Evolutionary conservation across 2,797 vertebrate genomes (phyloP).

Genomic region (Phalanger gymnotis): DNA sequence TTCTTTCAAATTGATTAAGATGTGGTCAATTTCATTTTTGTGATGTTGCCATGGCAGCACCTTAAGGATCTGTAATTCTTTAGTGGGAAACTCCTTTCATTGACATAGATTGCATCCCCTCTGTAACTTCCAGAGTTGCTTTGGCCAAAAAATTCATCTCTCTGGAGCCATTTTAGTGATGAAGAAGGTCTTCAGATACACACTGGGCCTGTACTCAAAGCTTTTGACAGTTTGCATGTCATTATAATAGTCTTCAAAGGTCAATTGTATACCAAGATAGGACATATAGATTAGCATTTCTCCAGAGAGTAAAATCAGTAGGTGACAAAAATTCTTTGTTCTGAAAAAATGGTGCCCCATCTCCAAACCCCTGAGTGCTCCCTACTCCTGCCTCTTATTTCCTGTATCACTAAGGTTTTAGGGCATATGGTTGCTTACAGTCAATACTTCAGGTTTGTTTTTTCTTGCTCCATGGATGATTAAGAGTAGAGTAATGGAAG

Average conservation of each 20-base stretch:
- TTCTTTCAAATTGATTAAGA: not conserved
- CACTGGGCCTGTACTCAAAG: not conserved
- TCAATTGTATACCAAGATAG: not conserved
- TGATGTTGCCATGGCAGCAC: not conserved
- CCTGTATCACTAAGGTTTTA: not conserved
- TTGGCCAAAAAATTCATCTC: not conserved
- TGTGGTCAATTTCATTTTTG: not conserved
- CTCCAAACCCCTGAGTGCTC: not conserved
- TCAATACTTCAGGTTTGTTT: not conserved
- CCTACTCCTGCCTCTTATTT: not conserved
- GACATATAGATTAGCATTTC: not conserved
- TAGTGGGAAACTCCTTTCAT: not conserved
- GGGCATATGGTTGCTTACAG: not conserved
- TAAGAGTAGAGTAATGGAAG: not conserved
- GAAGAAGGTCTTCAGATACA: not conserved
- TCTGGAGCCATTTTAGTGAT: not conserved
- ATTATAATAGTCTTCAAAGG: not conserved
- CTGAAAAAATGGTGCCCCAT: not conserved
- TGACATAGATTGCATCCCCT: not conserved
- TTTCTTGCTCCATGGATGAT: not conserved
- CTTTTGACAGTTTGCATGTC: not conserved
- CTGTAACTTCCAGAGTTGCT: not conserved
- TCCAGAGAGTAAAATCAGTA: not conserved
- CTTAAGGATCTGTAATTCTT: not conserved
- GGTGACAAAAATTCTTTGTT: not conserved